Evolutionary conservation across 2,113 vertebrate genomes (phyloP), one percentile per base, ranked within the genome.

Genomic region (Narcine bancroftii): DNA sequence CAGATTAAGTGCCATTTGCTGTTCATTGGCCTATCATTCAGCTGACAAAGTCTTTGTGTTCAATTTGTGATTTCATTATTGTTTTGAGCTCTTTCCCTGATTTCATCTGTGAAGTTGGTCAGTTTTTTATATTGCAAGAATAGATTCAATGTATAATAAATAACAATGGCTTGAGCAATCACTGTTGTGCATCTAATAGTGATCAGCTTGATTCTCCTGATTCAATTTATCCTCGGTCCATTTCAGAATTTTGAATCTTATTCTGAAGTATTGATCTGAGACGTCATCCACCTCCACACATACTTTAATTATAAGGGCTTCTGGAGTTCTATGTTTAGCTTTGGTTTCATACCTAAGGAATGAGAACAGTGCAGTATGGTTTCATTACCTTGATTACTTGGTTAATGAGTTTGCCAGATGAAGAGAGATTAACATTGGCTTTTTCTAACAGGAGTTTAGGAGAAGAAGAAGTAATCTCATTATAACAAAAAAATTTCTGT

Each of bases 11-110:
- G 33, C 60, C 81, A 56, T 85, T 85, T 85, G 50, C 33, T 63
- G 36, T 56, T 87, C 81, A 87, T 39, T n/a, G 19, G 33, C 15
- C 53, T 19, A 36, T 56, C 81, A 63, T 19, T n/a, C 81, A 87
- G 56, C 15, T n/a, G 36, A 36, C 17, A 17, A 7, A 36, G 17
- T 17, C n/a, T 87, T 21, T 36, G 33, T 87, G 19, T 36, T 36
- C 33, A 36, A 36, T 87, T 87, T 63, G 81, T n/a, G 15, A 63
- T 39, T 60, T 87, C 17, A 17, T n/a, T 87, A 85, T 56, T 60
- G 81, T 85, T 56, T 85, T 33, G 60, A 56, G 50, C 33, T 53
- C 11, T 85, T 85, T 85, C 81, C 50, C 29, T 87, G 81, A n/a
- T 7, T 36, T 85, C 13, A 87, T 87, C 50, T 21, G 6, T 56